Evolutionary conservation across 2,113 vertebrate species (phyloP).

Genomic region (Triplophysa dalaica): DNA sequence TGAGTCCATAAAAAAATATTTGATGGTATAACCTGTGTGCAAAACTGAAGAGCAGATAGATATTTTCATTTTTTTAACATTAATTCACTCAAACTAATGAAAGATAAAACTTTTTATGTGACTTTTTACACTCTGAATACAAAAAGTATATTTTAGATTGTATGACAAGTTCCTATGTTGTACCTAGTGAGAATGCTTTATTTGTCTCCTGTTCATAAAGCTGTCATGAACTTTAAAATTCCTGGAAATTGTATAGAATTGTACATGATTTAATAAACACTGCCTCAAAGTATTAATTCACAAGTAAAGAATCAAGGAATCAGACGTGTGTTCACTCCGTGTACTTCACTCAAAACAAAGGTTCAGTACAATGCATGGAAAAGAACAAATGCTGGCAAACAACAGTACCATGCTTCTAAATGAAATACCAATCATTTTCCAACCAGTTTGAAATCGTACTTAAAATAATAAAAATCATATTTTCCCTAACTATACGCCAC

Average conservation of each 20-base stretch:
- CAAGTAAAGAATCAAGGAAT: conserved; percentile 44
- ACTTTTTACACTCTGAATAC: conserved; percentile 58
- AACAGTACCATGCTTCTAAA: conserved; percentile 20
- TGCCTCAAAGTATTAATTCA: conserved; percentile 50
- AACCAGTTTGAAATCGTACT: neutral
- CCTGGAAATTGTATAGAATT: conserved; percentile 65
- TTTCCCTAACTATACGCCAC: neutral
- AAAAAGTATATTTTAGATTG: conserved; percentile 66
- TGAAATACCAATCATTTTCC: neutral
- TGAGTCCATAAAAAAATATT: neutral
- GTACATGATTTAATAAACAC: conserved; percentile 64
- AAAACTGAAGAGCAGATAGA: neutral
- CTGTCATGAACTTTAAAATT: conserved; percentile 4
- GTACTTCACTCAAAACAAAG: conserved; percentile 8
- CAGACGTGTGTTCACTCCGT: conserved; percentile 12
- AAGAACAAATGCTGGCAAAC: conserved; percentile 12
- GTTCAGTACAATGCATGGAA: neutral
- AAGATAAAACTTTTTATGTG: conserved; percentile 34
- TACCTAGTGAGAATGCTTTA: conserved; percentile 19
- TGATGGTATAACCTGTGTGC: neutral
- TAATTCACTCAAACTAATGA: neutral
- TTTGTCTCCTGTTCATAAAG: conserved; percentile 54
- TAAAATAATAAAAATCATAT: neutral
- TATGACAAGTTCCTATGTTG: conserved; percentile 43
- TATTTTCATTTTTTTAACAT: neutral